phyloP scores from a whole-genome alignment of 2,888 invertebrate species.

The Subacronicta megacephala region DNA sequence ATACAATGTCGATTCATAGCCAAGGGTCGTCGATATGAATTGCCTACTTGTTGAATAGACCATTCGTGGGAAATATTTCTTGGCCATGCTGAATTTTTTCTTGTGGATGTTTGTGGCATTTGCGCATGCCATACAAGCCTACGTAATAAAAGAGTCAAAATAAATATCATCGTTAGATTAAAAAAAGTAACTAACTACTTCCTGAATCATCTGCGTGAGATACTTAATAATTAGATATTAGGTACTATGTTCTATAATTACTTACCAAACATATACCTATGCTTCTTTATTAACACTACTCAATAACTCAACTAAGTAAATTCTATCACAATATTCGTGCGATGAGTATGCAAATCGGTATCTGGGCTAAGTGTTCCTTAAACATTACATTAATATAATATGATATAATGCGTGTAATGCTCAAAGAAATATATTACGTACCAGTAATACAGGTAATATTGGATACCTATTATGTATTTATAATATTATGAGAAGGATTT shows the following conservation, averaged over 20 bases:
- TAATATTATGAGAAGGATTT: too few species aligned
- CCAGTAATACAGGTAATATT: conserved; percentile 1
- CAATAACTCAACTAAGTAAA: too few species aligned
- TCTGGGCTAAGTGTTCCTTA: conserved; percentile 8
- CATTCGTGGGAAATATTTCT: conserved; percentile 69
- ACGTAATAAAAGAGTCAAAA: neutral
- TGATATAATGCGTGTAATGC: conserved; percentile 3
- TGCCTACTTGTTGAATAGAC: conserved; percentile 64
- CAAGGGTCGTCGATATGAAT: conserved; percentile 73
- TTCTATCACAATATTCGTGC: neutral
- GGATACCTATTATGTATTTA: neutral
- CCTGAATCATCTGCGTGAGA: neutral
- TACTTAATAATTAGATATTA: too few species aligned
- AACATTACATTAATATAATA: conserved; percentile 2
- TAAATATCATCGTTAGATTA: neutral
- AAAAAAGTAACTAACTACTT: too few species aligned
- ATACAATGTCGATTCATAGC: conserved; percentile 76
- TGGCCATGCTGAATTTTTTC: conserved; percentile 57
- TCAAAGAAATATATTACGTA: conserved; percentile 6
- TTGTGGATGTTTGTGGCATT: conserved; percentile 9
- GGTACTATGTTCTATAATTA: too few species aligned
- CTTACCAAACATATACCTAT: too few species aligned
- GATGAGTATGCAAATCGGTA: neutral
- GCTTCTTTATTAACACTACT: too few species aligned
- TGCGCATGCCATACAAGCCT: too few species aligned